A percentile compares a stretch with the other conserved stretches of the same genome.
phyloP scores from a whole-genome alignment of 1,140 invertebrate species.

The Aradophagus sp. region DNA sequence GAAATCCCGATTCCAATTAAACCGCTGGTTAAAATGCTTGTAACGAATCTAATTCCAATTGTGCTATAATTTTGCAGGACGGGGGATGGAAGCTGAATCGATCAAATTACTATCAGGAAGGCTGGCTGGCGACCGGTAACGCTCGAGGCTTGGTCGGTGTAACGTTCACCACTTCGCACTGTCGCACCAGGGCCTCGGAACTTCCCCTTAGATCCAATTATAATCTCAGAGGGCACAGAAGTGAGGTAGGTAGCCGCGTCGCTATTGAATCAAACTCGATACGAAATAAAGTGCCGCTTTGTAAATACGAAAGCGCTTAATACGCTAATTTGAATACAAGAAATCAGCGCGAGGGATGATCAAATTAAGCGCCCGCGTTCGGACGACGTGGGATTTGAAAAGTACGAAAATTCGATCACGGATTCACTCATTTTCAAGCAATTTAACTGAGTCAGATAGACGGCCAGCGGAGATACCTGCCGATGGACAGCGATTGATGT shows the following conservation, averaged over 20 bases:
- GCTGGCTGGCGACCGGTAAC: constrained; percentile 98
- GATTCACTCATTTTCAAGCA: no score
- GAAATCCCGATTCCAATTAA: constrained; percentile 12
- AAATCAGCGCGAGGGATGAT: no score
- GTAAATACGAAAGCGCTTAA: constrained; percentile 27
- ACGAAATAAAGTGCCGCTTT: constrained; percentile 37
- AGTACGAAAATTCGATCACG: no score
- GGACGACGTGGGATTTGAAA: no score
- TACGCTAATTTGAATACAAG: constrained; percentile 37
- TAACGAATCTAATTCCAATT: constrained; percentile 23
- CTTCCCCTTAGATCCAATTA: constrained; percentile 95
- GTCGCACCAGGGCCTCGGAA: constrained; percentile 84
- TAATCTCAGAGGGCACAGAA: constrained; percentile 96
- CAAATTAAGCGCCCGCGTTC: no score
- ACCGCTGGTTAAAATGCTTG: constrained; percentile 10
- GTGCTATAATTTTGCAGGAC: constrained; percentile 77
- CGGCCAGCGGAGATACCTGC: no score
- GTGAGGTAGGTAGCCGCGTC: constrained; percentile 82
- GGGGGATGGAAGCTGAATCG: constrained; percentile 95
- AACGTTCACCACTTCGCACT: constrained; percentile 95
- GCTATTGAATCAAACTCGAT: constrained; percentile 16
- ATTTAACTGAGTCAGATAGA: no score
- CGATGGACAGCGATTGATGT: no score
- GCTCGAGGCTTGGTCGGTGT: constrained; percentile 95
- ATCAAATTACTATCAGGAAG: constrained; percentile 97